Evolutionary conservation across 1,140 invertebrate genomes (phyloP), one percentile per base, ranked within the genome.

Genomic region (Brachionus asplanchnoidis): DNA sequence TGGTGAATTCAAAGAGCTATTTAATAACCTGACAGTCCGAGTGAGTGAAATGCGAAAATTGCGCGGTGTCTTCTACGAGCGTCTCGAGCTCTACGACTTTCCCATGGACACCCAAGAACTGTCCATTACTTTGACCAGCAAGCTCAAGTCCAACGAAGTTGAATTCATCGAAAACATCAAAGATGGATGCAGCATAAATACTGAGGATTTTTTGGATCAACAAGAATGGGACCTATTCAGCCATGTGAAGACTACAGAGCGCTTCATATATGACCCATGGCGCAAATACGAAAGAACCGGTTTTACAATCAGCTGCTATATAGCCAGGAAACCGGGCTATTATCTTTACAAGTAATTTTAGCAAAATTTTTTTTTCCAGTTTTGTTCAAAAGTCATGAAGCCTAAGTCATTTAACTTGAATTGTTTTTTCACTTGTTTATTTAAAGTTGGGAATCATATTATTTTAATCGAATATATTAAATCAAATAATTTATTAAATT

Each of bases 201-300:
- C 60, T 0, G 82, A 84, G 42, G 82, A 68, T 73, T 84, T 84
- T 84, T 40, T 84, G n/a, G 82, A 84, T 28, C 82, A 84, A 20
- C 82, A 84, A 68, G 82, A 84, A 56, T 84, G 82, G 82, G 60
- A 84, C 9, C 44, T 84, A 70, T 84, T 68, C 53, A 60, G 60
- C 17, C 82, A 84, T 56, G 68, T 84, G 14, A 60, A 36, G 46
- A 84, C 82, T 20, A 68, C 17, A 17, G n/a, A 68, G 28, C 26
- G 50, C 26, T 23, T 11, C 4, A 53, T 68, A 2, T 84, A 4
- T 28, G 82, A 46, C 36, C 26, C 65, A 8, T 68, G 60, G 60
- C 60, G 60, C 12, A 84, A 84, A 46, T 82, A 82, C 40, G 60
- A 84, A 40, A 36, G 60, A 32, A 42, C 65, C 8, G 46, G 42